These are phyloP conservation scores for Numida meleagris DNA, from an alignment of 2,113 vertebrate genomes.

Conservation along the genomic window DNA sequence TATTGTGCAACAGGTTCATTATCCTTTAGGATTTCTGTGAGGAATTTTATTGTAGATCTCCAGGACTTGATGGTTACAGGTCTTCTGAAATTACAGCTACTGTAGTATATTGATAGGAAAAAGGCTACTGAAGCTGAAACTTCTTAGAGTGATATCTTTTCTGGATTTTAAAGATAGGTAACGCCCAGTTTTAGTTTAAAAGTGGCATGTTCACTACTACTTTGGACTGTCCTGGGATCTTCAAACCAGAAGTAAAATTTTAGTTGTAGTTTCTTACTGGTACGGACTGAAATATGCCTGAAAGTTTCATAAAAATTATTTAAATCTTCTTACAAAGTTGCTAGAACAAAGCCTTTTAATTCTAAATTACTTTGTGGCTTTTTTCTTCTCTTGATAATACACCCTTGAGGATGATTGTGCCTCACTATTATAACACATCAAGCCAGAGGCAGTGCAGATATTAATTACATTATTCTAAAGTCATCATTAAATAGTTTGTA, in stretches of 20 bases:
- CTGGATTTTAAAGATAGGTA: background rate
- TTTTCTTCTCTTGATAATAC: background rate
- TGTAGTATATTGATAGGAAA: background rate
- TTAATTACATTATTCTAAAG: constrained; percentile 42
- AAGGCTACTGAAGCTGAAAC: background rate
- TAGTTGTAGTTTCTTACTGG: background rate
- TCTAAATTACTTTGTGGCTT: background rate
- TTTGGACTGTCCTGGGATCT: background rate
- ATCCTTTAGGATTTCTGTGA: background rate
- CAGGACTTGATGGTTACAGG: background rate
- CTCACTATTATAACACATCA: background rate
- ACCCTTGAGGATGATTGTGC: background rate
- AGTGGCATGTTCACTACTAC: background rate
- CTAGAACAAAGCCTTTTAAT: background rate
- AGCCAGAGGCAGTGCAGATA: background rate
- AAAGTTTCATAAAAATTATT: background rate
- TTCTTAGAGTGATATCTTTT: background rate
- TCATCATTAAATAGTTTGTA: constrained; percentile 19
- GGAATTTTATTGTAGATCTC: background rate
- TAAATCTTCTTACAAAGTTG: background rate
- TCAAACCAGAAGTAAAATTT: background rate
- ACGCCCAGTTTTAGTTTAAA: background rate
- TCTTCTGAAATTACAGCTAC: background rate
- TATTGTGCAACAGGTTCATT: background rate
- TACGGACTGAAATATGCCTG: background rate